Percentiles rank a stretch among this genome's conserved stretches.
phyloP scores from a whole-genome alignment of 2,888 invertebrate genomes.

The Coleophora deauratella region DNA sequence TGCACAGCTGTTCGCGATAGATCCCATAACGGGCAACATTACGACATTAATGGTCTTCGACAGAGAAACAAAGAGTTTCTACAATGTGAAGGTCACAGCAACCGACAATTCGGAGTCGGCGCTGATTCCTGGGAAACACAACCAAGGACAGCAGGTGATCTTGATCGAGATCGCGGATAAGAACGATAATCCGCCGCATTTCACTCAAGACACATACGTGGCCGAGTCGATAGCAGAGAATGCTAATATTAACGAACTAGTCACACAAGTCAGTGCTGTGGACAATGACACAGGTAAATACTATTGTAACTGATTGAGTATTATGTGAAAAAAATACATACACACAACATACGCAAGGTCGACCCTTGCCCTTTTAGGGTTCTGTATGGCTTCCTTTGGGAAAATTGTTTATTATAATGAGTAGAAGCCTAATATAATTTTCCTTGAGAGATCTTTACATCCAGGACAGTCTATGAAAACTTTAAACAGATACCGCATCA shows the following conservation, averaged over 20 bases:
- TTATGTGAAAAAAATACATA: too few species aligned
- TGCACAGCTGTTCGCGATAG: slow-evolving; percentile 86
- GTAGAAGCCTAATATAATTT: too few species aligned
- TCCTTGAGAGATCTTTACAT: too few species aligned
- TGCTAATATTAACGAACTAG: slow-evolving; percentile 86
- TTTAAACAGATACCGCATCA: too few species aligned
- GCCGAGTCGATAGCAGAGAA: slow-evolving; percentile 87
- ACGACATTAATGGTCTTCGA: slow-evolving; percentile 88
- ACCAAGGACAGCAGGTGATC: slow-evolving; percentile 86
- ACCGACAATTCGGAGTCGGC: slow-evolving; percentile 93
- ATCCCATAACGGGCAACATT: slow-evolving; percentile 89
- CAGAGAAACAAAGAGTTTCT: slow-evolving; percentile 87
- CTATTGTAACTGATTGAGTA: too few species aligned
- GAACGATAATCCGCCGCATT: slow-evolving; percentile 95
- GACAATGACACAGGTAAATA: slow-evolving; percentile 86
- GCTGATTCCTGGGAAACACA: slow-evolving; percentile 77
- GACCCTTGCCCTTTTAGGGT: too few species aligned
- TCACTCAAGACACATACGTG: slow-evolving; percentile 82
- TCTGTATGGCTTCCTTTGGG: too few species aligned
- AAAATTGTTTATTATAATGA: too few species aligned
- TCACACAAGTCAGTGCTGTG: slow-evolving; percentile 89
- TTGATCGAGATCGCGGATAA: slow-evolving; percentile 95
- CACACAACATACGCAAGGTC: too few species aligned
- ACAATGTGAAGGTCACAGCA: slow-evolving; percentile 92
- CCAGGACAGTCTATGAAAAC: too few species aligned